Evolutionary conservation across 2,888 invertebrate genomes (phyloP).

Genomic region (Phengaris arion): DNA sequence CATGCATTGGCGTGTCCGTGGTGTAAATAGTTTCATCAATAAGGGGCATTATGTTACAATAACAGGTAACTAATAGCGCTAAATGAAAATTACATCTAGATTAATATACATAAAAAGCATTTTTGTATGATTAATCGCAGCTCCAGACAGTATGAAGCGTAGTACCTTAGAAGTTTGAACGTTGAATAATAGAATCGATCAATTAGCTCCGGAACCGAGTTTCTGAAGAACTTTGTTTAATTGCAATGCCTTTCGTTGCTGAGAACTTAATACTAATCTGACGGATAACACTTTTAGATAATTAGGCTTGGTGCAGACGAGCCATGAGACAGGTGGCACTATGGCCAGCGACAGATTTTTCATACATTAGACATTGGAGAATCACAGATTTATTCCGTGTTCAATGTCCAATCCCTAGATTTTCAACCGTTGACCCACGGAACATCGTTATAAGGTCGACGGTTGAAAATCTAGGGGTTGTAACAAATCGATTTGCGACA

Average conservation of each 20-base stretch:
- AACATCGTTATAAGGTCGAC: too few species aligned
- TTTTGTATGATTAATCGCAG: conserved; percentile 29
- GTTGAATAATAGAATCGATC: conserved; percentile 68
- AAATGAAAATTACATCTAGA: conserved; percentile 5
- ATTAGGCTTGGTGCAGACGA: conserved; percentile 17
- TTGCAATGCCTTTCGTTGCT: conserved; percentile 32
- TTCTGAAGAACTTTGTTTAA: conserved; percentile 41
- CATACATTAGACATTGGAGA: too few species aligned
- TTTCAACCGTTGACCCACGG: too few species aligned
- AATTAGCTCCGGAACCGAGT: conserved; percentile 57
- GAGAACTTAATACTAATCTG: conserved; percentile 30
- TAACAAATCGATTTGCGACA: too few species aligned
- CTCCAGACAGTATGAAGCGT: conserved; percentile 37
- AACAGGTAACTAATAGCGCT: not conserved
- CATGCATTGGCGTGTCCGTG: too few species aligned
- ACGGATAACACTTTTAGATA: conserved; percentile 27
- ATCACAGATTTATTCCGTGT: too few species aligned
- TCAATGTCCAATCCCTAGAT: too few species aligned
- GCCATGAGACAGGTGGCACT: not conserved
- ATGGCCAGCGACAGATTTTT: too few species aligned
- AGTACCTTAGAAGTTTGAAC: conserved; percentile 47
- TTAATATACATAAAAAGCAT: not conserved
- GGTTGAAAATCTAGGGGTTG: too few species aligned
- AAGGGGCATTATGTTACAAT: not conserved
- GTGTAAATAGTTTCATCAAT: too few species aligned